Percentiles rank a stretch among this genome's conserved stretches.
These are phyloP conservation scores for Limonius californicus DNA, from an alignment of 1,140 invertebrate species.

Conservation along the genomic window DNA sequence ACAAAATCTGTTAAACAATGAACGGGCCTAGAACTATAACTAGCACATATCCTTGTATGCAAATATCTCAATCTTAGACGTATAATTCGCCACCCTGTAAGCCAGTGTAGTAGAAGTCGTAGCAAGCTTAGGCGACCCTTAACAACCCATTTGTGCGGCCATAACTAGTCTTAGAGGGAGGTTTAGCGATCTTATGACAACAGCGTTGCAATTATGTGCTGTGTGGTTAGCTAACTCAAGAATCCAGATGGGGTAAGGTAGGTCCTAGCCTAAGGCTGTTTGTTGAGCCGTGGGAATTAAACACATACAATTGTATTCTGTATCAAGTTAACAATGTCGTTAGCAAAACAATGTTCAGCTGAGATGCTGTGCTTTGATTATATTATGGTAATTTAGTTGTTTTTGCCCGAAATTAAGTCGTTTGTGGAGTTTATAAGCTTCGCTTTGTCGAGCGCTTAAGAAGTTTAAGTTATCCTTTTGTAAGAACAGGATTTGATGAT, in stretches of 20 bases:
- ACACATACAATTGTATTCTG: slow-evolving; percentile 23
- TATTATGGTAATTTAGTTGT: slow-evolving; percentile 25
- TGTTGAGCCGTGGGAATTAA: slow-evolving; percentile 24
- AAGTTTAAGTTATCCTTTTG: slow-evolving; percentile 10
- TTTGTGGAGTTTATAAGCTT: slow-evolving; percentile 24
- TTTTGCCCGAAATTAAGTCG: slow-evolving; percentile 23
- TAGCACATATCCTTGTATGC: slow-evolving; percentile 11
- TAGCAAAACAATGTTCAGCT: slow-evolving; percentile 21
- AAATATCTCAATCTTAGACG: slow-evolving; percentile 19
- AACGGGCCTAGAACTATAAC: slow-evolving; percentile 13
- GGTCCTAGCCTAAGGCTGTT: slow-evolving; percentile 21
- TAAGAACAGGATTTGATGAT: neutral
- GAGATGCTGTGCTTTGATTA: slow-evolving; percentile 24
- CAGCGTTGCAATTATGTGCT: slow-evolving; percentile 25
- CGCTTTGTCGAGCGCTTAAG: slow-evolving; percentile 8
- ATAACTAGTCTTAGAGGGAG: slow-evolving; percentile 18
- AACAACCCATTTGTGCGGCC: slow-evolving; percentile 14
- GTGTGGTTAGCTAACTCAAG: slow-evolving; percentile 22
- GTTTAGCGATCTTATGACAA: slow-evolving; percentile 24
- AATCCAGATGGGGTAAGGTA: slow-evolving; percentile 21
- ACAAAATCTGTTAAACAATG: slow-evolving; percentile 15
- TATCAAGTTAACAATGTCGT: slow-evolving; percentile 27
- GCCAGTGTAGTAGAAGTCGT: slow-evolving; percentile 1
- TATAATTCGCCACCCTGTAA: slow-evolving; percentile 15
- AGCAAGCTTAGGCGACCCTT: neutral